phyloP scores from a whole-genome alignment of 2,113 vertebrate species.

The Scatophagus argus region DNA sequence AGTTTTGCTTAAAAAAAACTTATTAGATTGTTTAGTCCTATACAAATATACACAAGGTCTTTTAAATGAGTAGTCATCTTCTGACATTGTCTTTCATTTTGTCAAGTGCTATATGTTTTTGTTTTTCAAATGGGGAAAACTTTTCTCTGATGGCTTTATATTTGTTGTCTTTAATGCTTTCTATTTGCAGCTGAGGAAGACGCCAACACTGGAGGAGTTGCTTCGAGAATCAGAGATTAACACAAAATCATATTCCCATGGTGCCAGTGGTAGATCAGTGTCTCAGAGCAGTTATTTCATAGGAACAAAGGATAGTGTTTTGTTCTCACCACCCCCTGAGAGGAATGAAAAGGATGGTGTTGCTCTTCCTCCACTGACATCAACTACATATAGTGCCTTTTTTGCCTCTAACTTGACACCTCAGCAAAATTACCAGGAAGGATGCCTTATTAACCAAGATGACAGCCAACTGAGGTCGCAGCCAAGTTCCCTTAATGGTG shows the following conservation, averaged over 20 bases:
- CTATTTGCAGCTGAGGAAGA: constrained; percentile 72
- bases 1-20: too few species aligned
- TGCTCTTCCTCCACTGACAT: constrained; percentile 50
- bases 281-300: not conserved
- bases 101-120: not conserved
- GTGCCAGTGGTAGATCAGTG: not conserved
- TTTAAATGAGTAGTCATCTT: not conserved
- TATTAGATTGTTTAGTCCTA: not conserved
- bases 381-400: constrained; percentile 58
- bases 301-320: constrained; percentile 21
- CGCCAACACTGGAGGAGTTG: constrained; percentile 76
- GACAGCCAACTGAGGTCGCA: constrained; percentile 34
- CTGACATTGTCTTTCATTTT: not conserved
- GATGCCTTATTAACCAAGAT: constrained; percentile 30
- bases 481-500: constrained; percentile 32
- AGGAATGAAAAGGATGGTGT: constrained; percentile 7
- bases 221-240: constrained; percentile 60
- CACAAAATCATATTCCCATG: constrained; percentile 10
- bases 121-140: not conserved
- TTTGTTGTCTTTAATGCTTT: constrained; percentile 2
- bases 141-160: not conserved
- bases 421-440: constrained; percentile 38
- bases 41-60: not conserved
- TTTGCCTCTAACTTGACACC: constrained; percentile 24
- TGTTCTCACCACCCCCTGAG: not conserved